These are phyloP conservation scores for Meles meles DNA, from an alignment of 2,113 vertebrate genomes.

Conservation along the genomic window DNA sequence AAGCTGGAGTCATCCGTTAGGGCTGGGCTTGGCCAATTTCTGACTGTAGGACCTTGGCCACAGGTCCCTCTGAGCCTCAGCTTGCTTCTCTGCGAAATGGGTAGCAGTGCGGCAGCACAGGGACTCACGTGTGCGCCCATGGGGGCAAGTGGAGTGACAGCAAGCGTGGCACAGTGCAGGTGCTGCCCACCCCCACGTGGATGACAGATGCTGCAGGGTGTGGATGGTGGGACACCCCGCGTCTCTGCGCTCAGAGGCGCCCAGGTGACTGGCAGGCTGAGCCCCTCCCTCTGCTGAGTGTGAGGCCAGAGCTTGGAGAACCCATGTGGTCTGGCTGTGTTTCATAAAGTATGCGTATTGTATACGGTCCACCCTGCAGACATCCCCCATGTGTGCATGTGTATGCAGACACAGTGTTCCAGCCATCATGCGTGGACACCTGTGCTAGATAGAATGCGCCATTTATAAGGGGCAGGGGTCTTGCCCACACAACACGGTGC, in stretches of 20 bases:
- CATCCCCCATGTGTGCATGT: fast-evolving
- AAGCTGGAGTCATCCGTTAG: fast-evolving
- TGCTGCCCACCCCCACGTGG: fast-evolving
- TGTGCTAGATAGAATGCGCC: fast-evolving
- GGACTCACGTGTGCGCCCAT: fast-evolving
- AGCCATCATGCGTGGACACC: fast-evolving
- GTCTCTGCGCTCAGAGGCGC: neutral
- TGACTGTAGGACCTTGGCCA: neutral
- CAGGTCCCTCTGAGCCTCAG: neutral
- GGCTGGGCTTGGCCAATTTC: neutral
- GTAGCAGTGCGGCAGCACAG: neutral
- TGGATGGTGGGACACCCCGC: neutral
- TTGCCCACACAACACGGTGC: fast-evolving
- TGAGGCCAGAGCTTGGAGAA: too few relatives aligned
- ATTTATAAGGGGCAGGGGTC: neutral
- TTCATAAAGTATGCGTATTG: neutral
- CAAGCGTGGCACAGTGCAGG: fast-evolving
- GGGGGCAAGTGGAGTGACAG: neutral
- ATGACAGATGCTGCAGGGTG: neutral
- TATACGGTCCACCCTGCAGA: fast-evolving
- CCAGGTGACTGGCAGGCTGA: neutral
- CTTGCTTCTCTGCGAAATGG: neutral
- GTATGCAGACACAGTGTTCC: fast-evolving
- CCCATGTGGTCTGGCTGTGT: fast-evolving
- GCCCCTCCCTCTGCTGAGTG: neutral